Base-by-base conservation (phyloP, 2,888 invertebrate species). In the Polyploca ridens region DNA sequence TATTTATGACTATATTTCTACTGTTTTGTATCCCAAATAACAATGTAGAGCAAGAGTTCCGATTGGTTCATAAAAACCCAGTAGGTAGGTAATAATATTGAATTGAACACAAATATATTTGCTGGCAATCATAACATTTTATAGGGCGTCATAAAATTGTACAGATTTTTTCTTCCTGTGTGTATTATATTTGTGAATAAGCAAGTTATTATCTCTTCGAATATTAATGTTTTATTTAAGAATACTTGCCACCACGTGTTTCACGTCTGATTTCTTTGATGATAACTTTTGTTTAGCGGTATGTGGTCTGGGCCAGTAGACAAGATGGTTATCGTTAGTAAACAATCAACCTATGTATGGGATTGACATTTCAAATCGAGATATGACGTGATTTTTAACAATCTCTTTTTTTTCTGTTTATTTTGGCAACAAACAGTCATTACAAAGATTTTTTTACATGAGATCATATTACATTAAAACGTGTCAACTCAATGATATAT, bases 1-100 rank as follows among this genome's bases (percentile, higher is more conserved):
- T 66, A 62, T 74, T 77, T 71, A 77, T 72, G 69, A 69, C 58
- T 33, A n/a, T 58, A 33, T 59, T 59, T 59, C 54, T 54, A 54
- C 54, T 54, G 54, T 54, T 54, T 54, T 54, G 54, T 54, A 54
- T 54, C 19, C 19, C 54, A 54, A 54, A 54, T 54, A 54, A 54
- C 54, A 54, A 54, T 54, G 54, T 19, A 54, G 54, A 54, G 19
- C 54, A 54, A 66, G 65, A 72, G 63, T 70, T 74, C 71, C 70
- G 68, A 78, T 76, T 76, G 72, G 64, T 63, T 67, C 62, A 67
- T 78, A 78, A 78, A 78, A 78, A 62, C 66, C 62, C 68, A 54
- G 54, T n/a, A 54, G 19, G 54, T 19, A 8, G 19, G 54, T 10
- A 71, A 74, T 76, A 67, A 65, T 58, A 63, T 67, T 63, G 66